Conservation (phyloP, 1,140 invertebrate genomes). For the Carposina sasakii region DNA sequence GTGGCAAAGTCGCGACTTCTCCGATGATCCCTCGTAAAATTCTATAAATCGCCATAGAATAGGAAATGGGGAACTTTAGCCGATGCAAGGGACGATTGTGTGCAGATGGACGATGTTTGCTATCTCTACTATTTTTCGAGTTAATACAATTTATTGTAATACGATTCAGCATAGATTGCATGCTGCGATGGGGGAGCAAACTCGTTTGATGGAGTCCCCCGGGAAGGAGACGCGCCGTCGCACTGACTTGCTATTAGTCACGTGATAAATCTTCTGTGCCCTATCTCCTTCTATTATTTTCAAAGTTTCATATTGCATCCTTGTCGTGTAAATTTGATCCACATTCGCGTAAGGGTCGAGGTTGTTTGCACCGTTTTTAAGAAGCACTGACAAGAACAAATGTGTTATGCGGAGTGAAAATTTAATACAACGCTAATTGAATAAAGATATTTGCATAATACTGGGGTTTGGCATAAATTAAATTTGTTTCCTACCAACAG, state of each 20-base stretch:
- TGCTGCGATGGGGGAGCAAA: constrained; percentile 65
- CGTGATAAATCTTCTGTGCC: constrained; percentile 63
- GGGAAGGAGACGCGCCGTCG: constrained; percentile 55
- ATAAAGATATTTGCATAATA: too few species aligned
- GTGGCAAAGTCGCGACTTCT: constrained; percentile 54
- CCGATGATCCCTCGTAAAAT: constrained; percentile 67
- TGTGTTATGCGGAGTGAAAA: constrained; percentile 36
- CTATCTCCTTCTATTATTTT: constrained; percentile 49
- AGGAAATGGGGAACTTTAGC: constrained; percentile 50
- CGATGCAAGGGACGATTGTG: constrained; percentile 54
- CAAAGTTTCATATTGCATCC: constrained; percentile 40
- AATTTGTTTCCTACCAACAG: too few species aligned
- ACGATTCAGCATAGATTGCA: constrained; percentile 73
- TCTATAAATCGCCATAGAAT: constrained; percentile 58
- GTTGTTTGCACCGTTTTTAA: constrained; percentile 50
- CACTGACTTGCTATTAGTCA: constrained; percentile 65
- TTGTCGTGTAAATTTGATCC: constrained; percentile 53
- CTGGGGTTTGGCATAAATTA: too few species aligned
- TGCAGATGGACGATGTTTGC: constrained; percentile 71
- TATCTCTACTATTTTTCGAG: constrained; percentile 71
- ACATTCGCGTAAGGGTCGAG: constrained; percentile 48
- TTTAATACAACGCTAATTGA: constrained; percentile 26
- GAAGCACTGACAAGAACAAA: constrained; percentile 53
- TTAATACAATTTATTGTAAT: constrained; percentile 73
- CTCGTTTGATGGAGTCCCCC: constrained; percentile 69